Evolutionary conservation across 2,888 invertebrate species (phyloP), one percentile per base, ranked within the genome.

Genomic region (Spatulosminthurus flaviceps): DNA sequence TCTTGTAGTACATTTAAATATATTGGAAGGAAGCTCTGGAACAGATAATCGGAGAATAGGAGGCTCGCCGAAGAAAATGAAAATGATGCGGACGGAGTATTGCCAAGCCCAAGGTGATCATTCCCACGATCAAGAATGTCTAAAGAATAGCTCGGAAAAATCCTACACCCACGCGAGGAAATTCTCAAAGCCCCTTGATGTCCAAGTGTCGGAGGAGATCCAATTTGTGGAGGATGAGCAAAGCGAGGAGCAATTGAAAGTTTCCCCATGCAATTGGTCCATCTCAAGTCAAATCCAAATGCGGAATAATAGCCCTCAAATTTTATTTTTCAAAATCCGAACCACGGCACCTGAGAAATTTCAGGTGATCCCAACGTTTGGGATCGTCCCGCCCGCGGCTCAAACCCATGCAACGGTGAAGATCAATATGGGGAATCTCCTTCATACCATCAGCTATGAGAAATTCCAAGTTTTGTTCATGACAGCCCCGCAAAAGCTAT

Each of bases 311-410:
- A 34, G 34, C 9, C 34, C 4, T 34, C 24, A 16, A 21, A 28
- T 26, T 16, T 29, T 73, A 2, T 61, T 73, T 21, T 73, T 60
- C 22, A 73, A 73, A 61, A n/a, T 73, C 9, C 51, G 60, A 29
- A 73, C 73, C 24, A 73, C 73, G 16, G 24, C 73, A 0, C 73
- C 73, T 0, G 73, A 73, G 22, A 73, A 73, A 22, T 73, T 73
- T 21, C 60, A 26, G 21, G 73, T 73, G 5, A 60, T 28, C 26
- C 60, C 51, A 29, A 73, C 60, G 1, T 24, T 73, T 29, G 73
- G 73, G 1, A 5, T 73, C 21, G 5, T 73, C 4, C 60, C 28
- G 0, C 13, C 60, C 2, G 1, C 5, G 1, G 13, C 19, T 2
- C 2, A 1, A 4, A 26, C 64, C 2, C 13, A n/a, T 19, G 61